Percentiles rank a stretch among this genome's conserved stretches.
These are phyloP conservation scores for Heteromormyrus szaboi DNA, from an alignment of 2,797 vertebrate genomes.

Conservation along the genomic window DNA sequence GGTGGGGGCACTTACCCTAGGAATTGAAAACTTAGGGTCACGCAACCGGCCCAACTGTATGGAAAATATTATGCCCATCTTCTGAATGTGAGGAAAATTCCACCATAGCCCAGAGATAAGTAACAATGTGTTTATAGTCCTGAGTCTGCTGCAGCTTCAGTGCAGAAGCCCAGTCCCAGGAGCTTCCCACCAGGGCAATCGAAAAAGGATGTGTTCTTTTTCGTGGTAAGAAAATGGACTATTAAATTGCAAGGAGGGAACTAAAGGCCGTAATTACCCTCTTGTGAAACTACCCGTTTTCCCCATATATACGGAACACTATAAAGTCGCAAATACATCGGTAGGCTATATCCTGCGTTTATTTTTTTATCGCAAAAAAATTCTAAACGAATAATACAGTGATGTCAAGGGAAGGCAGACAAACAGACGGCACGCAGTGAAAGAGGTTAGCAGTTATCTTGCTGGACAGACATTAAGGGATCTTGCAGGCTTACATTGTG, in stretches of 20 bases:
- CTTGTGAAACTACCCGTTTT: neutral
- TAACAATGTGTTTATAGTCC: neutral
- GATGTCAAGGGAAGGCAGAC: neutral
- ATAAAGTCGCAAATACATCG: neutral
- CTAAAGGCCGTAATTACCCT: neutral
- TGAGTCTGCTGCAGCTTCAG: neutral
- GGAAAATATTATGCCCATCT: neutral
- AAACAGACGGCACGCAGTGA: constrained; percentile 18
- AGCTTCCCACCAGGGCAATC: neutral
- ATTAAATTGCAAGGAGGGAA: neutral
- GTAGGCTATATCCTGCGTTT: neutral
- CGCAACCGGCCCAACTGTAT: neutral
- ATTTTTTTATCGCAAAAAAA: neutral
- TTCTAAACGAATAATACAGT: neutral
- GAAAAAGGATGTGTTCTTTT: constrained; percentile 20
- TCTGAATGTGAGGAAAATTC: neutral
- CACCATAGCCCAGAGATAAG: neutral
- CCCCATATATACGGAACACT: neutral
- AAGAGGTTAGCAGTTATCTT: constrained; percentile 38
- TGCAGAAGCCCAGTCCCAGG: neutral
- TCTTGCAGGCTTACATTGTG: constrained; percentile 91
- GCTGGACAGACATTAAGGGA: constrained; percentile 39
- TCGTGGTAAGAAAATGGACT: constrained; percentile 45
- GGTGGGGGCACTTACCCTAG: neutral
- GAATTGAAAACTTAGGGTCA: neutral